Evolutionary conservation across 2,797 vertebrate genomes (phyloP).

Genomic region (Lepilemur septentrionalis): DNA sequence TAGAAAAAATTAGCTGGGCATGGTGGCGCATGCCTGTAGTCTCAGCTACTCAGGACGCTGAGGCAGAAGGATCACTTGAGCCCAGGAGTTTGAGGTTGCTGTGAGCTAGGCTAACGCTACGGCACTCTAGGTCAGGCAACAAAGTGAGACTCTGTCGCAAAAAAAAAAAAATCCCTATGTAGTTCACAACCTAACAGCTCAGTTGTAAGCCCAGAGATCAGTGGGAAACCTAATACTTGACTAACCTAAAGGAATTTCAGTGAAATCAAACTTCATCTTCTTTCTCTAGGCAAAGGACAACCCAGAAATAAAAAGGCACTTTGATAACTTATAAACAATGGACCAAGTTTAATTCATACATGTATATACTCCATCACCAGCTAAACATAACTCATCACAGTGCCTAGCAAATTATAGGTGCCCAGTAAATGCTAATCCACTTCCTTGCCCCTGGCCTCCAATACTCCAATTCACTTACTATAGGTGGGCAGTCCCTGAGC

Average conservation of each 20-base stretch:
- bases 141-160: no score
- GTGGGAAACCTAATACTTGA: not conserved
- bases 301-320: not conserved
- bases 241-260: conserved; percentile 1
- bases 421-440: not conserved
- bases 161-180: not conserved
- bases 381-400: not conserved
- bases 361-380: not conserved
- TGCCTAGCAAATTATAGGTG: not conserved
- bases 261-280: conserved; percentile 13
- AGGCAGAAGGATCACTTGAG: no score
- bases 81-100: no score
- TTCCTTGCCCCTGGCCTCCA: not conserved
- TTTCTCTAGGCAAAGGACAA: not conserved
- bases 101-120: no score
- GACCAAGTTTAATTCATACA: not conserved
- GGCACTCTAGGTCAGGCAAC: no score
- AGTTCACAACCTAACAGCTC: not conserved
- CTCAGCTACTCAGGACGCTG: no score
- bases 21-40: no score
- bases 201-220: not conserved
- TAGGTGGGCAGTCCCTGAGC: conserved; percentile 96
- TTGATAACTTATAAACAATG: not conserved
- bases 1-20: no score
- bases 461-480: conserved; percentile 85